phyloP scores from a whole-genome alignment of 2,888 invertebrate genomes.

The Ophraella communa region DNA sequence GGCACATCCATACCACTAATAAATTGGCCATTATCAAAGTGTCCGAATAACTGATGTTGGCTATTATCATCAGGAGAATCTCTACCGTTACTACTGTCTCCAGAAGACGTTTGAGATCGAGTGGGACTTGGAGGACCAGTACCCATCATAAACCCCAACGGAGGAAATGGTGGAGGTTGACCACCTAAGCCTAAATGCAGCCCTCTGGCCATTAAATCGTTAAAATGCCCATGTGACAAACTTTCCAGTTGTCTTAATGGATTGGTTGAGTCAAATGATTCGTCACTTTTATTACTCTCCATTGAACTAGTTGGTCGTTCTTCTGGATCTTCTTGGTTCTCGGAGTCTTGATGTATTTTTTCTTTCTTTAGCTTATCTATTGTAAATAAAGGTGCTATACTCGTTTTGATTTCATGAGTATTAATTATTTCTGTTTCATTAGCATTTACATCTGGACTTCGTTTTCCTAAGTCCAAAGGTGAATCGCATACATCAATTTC shows the following conservation, averaged over 20 bases:
- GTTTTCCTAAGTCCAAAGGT: slow-evolving; percentile 60
- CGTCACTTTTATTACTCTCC: slow-evolving; percentile 66
- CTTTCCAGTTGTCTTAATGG: slow-evolving; percentile 80
- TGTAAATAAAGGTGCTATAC: slow-evolving; percentile 57
- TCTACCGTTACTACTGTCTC: slow-evolving; percentile 64
- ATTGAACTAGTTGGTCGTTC: slow-evolving; percentile 63
- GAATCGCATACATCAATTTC: slow-evolving; percentile 45
- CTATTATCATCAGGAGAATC: slow-evolving; percentile 66
- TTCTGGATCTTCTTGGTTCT: slow-evolving; percentile 56
- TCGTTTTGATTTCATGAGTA: slow-evolving; percentile 57
- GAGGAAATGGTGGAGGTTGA: slow-evolving; percentile 58
- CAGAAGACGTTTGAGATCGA: slow-evolving; percentile 68
- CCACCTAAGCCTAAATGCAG: slow-evolving; percentile 56
- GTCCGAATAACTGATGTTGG: slow-evolving; percentile 71
- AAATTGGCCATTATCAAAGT: slow-evolving; percentile 77
- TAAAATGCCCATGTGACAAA: slow-evolving; percentile 79
- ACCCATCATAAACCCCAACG: slow-evolving; percentile 61
- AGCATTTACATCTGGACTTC: slow-evolving; percentile 59
- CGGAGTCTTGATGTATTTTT: slow-evolving; percentile 50
- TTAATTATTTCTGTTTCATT: slow-evolving; percentile 56
- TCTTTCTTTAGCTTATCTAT: slow-evolving; percentile 59
- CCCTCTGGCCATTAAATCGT: slow-evolving; percentile 61
- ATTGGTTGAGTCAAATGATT: slow-evolving; percentile 70
- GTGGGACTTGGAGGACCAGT: slow-evolving; percentile 68
- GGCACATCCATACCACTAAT: slow-evolving; percentile 82